phyloP scores from a whole-genome alignment of 2,113 vertebrate species.

The Eupsittula cactorum region DNA sequence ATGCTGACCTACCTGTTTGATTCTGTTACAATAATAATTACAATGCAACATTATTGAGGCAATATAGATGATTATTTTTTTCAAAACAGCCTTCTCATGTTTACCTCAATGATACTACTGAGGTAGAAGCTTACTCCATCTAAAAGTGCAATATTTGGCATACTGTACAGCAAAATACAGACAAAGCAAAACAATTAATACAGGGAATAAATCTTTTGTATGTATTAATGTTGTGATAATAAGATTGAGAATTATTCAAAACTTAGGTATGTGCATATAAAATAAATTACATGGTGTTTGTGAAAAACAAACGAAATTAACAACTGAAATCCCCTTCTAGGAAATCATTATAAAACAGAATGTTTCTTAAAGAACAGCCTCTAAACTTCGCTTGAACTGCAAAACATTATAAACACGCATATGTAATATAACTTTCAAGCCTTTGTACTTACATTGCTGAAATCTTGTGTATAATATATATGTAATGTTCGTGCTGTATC shows the following conservation, averaged over 20 bases:
- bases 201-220: neutral
- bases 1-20: neutral
- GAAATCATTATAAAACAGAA: neutral
- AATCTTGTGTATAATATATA: rapidly evolving
- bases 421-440: neutral
- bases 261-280: neutral
- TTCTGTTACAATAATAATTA: neutral
- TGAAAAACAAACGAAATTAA: neutral
- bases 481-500: neutral
- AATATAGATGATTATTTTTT: neutral
- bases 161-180: neutral
- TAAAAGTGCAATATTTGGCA: neutral
- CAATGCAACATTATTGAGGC: neutral
- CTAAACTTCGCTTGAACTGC: neutral
- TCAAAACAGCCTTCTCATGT: neutral
- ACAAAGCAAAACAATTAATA: neutral
- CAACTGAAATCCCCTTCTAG: neutral
- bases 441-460: neutral
- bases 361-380: neutral
- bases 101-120: neutral
- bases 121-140: neutral
- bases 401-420: neutral
- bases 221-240: neutral
- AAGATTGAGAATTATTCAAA: neutral
- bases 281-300: neutral